Base-by-base conservation (phyloP, 2,888 invertebrate species). In the Hirtodrosophila trivittata region DNA sequence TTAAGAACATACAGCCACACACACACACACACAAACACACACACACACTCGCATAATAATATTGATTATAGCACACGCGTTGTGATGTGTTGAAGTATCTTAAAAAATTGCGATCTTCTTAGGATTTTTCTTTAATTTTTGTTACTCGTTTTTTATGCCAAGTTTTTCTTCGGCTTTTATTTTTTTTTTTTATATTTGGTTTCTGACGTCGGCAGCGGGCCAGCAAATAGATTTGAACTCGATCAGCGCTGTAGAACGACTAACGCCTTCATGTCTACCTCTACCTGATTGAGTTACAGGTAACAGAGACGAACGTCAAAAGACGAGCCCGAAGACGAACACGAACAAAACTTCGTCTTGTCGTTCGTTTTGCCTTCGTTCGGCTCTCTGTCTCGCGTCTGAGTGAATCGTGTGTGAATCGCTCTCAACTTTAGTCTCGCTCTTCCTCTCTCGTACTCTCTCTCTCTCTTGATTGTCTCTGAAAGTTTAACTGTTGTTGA, bases 181-280 rank as follows among this genome's bases (percentile, higher is more conserved):
- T 30, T 66, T 56, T 39, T 46, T 42, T 69, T 50, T 46, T 55
- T 73, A 59, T 58, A 49, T 73, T 68, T 71, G 56, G 30, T 49
- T 51, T 39, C 38, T 21, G 52, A 35, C 60, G 65, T 39, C 56
- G 56, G 55, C 58, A 60, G 41, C 75, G 76, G 47, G 70, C 75
- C 80, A 82, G 77, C 85, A 85, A 88, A 86, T 88, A 86, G 89
- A 87, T 89, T 89, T 88, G 85, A 90, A 89, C 91, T 90, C 91
- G 91, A 90, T 89, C 91, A 90, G 89, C 88, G 90, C 90, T 89
- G 89, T 88, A 86, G 90, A 90, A 90, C 90, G 90, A 91, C 91
- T 91, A 91, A 90, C 90, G 90, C 91, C 91, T 91, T 85, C 87
- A 89, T 90, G 90, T 90, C 90, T 90, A 89, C 89, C 91, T 90